Evolutionary conservation across 2,888 invertebrate genomes (phyloP).

Genomic region (Protodeltote pygarga): DNA sequence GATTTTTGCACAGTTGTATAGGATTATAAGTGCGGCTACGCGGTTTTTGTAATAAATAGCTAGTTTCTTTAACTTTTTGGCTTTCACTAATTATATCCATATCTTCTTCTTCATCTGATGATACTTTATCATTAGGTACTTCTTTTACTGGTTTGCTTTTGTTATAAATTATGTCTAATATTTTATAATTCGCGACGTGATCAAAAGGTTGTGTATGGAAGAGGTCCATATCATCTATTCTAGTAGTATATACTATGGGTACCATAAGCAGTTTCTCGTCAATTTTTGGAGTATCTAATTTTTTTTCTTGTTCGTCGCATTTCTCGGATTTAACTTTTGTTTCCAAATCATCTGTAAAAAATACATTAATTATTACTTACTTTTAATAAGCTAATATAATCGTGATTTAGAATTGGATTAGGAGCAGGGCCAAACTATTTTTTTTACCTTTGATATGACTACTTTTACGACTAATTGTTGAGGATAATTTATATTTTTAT

Average conservation of each 20-base stretch:
- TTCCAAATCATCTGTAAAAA: conserved; percentile 10
- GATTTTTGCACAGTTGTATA: conserved; percentile 77
- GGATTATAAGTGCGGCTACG: conserved; percentile 68
- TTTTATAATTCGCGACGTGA: conserved; percentile 50
- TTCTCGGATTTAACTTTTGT: conserved; percentile 11
- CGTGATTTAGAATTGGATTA: too few relatives aligned
- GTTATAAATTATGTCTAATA: conserved; percentile 59
- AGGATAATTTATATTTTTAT: too few relatives aligned
- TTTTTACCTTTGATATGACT: too few relatives aligned
- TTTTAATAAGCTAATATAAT: too few relatives aligned
- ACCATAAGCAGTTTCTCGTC: conserved; percentile 74
- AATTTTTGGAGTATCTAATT: conserved; percentile 53
- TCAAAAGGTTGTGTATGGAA: conserved; percentile 52
- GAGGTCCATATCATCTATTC: conserved; percentile 69
- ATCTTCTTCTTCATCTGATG: conserved; percentile 24
- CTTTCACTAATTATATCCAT: conserved; percentile 44
- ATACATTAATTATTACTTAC: neutral
- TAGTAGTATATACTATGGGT: conserved; percentile 70
- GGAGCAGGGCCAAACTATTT: too few relatives aligned
- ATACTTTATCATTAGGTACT: conserved; percentile 4
- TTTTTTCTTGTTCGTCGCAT: conserved; percentile 22
- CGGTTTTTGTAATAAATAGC: conserved; percentile 72
- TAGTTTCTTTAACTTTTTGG: conserved; percentile 61
- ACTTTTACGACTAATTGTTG: too few relatives aligned
- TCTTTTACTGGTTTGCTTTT: conserved; percentile 68